These are phyloP conservation scores for Germaria angustata DNA, from an alignment of 2,888 invertebrate genomes.

Conservation along the genomic window DNA sequence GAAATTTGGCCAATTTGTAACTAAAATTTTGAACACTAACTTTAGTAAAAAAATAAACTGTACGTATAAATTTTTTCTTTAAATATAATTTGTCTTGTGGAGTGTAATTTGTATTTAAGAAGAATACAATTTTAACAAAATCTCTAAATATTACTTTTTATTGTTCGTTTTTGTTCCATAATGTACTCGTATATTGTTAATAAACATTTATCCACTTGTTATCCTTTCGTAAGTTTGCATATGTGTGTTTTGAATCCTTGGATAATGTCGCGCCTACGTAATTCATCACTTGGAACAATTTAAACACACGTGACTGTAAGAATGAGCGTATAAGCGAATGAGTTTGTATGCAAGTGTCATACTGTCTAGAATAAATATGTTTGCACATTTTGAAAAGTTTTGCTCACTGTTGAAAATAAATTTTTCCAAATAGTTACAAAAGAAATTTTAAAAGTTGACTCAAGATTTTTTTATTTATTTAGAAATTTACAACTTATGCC, in stretches of 20 bases:
- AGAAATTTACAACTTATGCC: conserved; percentile 52
- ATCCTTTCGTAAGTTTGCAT: neutral
- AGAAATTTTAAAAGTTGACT: neutral
- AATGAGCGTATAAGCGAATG: neutral
- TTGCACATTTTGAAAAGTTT: conserved; percentile 18
- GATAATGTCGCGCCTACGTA: conserved; percentile 73
- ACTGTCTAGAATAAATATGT: conserved; percentile 19
- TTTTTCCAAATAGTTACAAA: conserved; percentile 11
- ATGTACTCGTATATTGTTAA: too few relatives aligned
- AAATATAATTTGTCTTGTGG: too few relatives aligned
- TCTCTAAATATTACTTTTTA: too few relatives aligned
- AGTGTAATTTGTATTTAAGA: too few relatives aligned
- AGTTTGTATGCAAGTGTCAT: conserved; percentile 33
- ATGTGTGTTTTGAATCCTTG: conserved; percentile 72
- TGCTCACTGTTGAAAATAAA: conserved; percentile 45
- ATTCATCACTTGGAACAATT: conserved; percentile 55
- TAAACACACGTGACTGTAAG: conserved; percentile 40
- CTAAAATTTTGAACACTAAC: too few relatives aligned
- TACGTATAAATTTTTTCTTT: too few relatives aligned
- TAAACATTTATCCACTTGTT: conserved; percentile 56
- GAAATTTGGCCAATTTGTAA: too few relatives aligned
- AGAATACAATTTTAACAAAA: too few relatives aligned
- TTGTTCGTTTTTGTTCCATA: too few relatives aligned
- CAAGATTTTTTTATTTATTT: neutral
- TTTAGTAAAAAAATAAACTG: too few relatives aligned